A percentile compares a stretch with the other conserved stretches of the same genome.
These are phyloP conservation scores for Trachelus tabidus DNA, from an alignment of 2,888 invertebrate species.

Conservation along the genomic window DNA sequence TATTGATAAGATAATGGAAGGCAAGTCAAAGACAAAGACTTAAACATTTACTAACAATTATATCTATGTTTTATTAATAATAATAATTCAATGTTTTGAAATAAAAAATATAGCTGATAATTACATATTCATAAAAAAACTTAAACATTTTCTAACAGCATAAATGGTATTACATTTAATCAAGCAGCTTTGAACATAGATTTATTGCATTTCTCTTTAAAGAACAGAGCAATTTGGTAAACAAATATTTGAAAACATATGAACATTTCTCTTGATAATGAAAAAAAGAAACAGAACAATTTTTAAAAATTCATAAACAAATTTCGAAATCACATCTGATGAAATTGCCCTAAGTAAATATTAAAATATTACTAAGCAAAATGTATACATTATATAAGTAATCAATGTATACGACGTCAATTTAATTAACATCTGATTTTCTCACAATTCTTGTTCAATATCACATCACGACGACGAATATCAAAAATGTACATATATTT, in stretches of 20 bases:
- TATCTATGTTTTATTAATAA: neutral
- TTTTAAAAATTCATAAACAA: neutral
- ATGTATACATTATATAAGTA: too few relatives aligned
- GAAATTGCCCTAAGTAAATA: neutral
- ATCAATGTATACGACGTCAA: neutral
- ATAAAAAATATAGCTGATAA: neutral
- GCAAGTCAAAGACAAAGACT: neutral
- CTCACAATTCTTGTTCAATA: neutral
- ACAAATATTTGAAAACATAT: neutral
- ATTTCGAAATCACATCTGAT: neutral
- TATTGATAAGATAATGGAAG: neutral
- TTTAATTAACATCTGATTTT: neutral
- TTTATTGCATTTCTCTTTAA: neutral
- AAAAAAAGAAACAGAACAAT: neutral
- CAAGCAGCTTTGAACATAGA: neutral
- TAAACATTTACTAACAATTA: conserved; percentile 4
- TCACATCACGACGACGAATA: neutral
- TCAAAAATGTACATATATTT: neutral
- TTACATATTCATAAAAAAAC: neutral
- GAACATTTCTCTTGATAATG: neutral
- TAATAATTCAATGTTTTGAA: neutral
- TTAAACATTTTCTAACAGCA: neutral
- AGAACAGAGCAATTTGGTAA: neutral
- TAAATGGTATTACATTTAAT: neutral
- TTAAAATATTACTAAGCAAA: too few relatives aligned